Evolutionary conservation across 35 echinoderm and acorn worm species (phyloP).

Genomic region (Apostichopus parvimensis): DNA sequence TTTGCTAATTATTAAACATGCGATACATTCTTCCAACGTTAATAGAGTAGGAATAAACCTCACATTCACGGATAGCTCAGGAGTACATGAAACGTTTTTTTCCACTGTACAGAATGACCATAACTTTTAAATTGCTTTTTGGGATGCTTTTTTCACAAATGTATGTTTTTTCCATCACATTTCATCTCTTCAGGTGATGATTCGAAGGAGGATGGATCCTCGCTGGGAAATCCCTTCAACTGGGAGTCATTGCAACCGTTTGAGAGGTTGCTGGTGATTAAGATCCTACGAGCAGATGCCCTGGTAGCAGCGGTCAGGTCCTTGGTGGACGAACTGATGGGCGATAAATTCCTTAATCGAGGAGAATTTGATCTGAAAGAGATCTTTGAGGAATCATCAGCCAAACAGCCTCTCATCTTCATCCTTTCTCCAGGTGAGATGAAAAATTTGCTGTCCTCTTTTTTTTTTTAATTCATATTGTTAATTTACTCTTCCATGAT

Average conservation of each 20-base stretch:
- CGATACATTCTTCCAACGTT: too few relatives aligned
- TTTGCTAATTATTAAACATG: too few relatives aligned
- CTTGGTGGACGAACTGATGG: conserved; percentile 92
- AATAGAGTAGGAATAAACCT: too few relatives aligned
- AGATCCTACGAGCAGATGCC: conserved; percentile 78
- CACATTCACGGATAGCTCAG: too few relatives aligned
- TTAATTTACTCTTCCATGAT: too few relatives aligned
- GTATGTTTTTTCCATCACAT: neutral
- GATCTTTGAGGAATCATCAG: conserved; percentile 94
- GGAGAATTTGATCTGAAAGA: conserved; percentile 95
- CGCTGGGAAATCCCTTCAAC: conserved; percentile 76
- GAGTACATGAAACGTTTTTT: too few relatives aligned
- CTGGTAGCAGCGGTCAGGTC: conserved; percentile 70
- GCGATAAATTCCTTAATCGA: conserved; percentile 75
- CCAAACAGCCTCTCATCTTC: conserved; percentile 92
- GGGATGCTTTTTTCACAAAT: too few relatives aligned
- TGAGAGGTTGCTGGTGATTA: conserved; percentile 78
- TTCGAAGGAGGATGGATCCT: conserved; percentile 31
- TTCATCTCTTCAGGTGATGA: neutral
- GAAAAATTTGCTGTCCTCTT: neutral
- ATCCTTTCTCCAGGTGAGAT: conserved; percentile 89
- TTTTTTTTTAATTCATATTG: neutral
- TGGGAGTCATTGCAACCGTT: conserved; percentile 87
- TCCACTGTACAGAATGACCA: too few relatives aligned
- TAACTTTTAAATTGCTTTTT: too few relatives aligned